Conservation (phyloP, 2,113 vertebrate genomes). For the Macheiramphus alcinus region DNA sequence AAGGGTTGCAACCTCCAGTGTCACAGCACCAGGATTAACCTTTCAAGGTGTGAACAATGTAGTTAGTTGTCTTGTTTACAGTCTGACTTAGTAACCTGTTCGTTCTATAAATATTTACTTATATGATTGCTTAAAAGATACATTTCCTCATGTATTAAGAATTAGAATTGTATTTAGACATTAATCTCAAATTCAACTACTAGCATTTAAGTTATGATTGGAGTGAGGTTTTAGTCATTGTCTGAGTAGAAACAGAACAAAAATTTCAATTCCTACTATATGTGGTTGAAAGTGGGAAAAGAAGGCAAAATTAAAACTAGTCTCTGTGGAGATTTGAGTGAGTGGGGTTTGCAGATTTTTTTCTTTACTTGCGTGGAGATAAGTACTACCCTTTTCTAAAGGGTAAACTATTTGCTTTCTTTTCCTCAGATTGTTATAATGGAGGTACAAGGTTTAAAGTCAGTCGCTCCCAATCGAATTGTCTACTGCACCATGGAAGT, state of each 20-base stretch:
- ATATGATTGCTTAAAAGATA: not conserved
- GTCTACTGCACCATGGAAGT: slow-evolving; percentile 99
- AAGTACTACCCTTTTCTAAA: not conserved
- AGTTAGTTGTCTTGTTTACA: not conserved
- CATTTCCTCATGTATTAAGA: not conserved
- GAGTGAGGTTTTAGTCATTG: not conserved
- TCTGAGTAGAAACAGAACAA: not conserved
- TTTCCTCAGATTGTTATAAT: slow-evolving; percentile 88
- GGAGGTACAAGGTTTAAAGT: slow-evolving; percentile 94
- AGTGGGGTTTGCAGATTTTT: not conserved
- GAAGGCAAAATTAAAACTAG: not conserved
- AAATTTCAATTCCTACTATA: not conserved
- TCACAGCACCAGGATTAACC: not conserved
- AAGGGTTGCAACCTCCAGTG: not conserved
- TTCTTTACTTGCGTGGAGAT: accelerated
- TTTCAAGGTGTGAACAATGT: not conserved
- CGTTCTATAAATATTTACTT: not conserved
- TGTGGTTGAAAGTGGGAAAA: not conserved
- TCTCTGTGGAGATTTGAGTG: not conserved
- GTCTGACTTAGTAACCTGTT: not conserved
- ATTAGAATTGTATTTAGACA: not conserved
- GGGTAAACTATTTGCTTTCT: not conserved
- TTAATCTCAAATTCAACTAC: not conserved
- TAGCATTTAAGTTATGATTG: not conserved
- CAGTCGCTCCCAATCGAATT: slow-evolving; percentile 90